These are phyloP conservation scores for Pedetes capensis DNA, from an alignment of 2,113 vertebrate genomes.

Conservation along the genomic window DNA sequence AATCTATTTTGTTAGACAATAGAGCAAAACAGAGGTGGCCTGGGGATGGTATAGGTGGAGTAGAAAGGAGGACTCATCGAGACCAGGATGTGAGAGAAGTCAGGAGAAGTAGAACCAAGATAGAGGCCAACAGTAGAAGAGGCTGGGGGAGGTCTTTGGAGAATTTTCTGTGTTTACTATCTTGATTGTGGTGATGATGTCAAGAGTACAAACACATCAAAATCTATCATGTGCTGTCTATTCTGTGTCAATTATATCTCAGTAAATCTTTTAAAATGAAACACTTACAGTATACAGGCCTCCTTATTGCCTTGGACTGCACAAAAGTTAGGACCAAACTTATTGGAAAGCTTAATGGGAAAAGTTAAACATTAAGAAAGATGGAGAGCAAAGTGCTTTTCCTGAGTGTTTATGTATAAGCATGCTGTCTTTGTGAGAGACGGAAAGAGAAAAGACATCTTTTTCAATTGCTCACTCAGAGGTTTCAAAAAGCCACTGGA, in stretches of 20 bases:
- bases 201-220: background rate
- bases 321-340: background rate
- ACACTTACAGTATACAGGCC: no score
- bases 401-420: background rate
- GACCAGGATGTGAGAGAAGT: background rate
- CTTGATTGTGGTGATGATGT: background rate
- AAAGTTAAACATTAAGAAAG: background rate
- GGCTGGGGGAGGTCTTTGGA: background rate
- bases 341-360: background rate
- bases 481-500: background rate
- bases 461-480: background rate
- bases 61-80: no score
- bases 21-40: background rate
- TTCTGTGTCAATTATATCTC: background rate
- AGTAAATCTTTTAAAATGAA: background rate
- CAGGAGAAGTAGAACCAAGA: background rate
- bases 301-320: background rate
- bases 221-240: background rate
- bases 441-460: background rate
- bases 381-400: background rate
- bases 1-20: background rate
- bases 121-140: background rate
- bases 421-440: background rate
- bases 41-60: fast-evolving
- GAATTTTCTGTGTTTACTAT: background rate